phyloP scores from a whole-genome alignment of 2,113 vertebrate genomes.

The Sander lucioperca region DNA sequence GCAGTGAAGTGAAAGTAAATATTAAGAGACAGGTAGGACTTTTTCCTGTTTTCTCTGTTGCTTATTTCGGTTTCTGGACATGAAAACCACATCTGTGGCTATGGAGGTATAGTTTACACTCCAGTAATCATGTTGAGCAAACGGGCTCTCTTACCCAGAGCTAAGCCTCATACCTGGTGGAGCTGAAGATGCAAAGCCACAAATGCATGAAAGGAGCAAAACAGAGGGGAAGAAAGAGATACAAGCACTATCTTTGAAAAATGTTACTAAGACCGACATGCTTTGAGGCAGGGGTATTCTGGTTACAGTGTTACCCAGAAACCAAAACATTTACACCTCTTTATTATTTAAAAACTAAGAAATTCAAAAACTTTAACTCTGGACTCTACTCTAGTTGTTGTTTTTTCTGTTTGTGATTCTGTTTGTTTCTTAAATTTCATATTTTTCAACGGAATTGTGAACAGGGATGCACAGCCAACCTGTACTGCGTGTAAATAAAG shows the following conservation, averaged over 20 bases:
- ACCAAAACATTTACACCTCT: neutral
- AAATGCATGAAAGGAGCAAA: conserved; percentile 3
- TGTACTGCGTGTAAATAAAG: neutral
- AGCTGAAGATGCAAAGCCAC: conserved; percentile 9
- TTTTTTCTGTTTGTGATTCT: neutral
- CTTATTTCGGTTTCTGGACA: conserved; percentile 32
- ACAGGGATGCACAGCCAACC: neutral
- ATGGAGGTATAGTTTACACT: conserved; percentile 14
- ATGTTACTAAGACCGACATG: neutral
- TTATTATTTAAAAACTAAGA: neutral
- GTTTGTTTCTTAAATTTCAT: neutral
- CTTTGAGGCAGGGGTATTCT: neutral
- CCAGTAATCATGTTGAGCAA: conserved; percentile 26
- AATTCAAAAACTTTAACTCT: neutral
- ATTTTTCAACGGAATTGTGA: neutral
- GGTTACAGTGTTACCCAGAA: neutral
- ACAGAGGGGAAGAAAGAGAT: conserved; percentile 13
- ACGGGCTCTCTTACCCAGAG: conserved; percentile 1
- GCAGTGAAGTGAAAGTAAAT: conserved; percentile 23
- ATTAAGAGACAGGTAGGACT: neutral
- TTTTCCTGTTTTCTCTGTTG: conserved; percentile 2
- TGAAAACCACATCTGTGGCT: conserved; percentile 22
- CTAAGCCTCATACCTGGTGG: conserved; percentile 12
- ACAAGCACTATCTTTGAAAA: neutral
- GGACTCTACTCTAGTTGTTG: too few species aligned